Percentiles rank a stretch among this genome's conserved stretches.
Conservation (phyloP, 1,140 invertebrate species). For the Mycetomoellerius zeteki region DNA sequence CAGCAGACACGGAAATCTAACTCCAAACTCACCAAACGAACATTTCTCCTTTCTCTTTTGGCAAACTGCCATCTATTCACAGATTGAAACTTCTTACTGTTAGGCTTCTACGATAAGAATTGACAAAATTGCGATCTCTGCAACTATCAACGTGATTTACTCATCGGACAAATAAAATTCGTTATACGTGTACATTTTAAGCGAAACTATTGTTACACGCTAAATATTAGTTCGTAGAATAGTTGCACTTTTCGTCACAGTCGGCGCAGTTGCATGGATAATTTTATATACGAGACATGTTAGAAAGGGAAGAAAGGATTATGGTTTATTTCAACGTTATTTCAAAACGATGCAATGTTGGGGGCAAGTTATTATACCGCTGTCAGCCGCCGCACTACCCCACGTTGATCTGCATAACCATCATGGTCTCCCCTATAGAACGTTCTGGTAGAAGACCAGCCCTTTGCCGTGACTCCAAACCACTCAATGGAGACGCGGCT, state of each 20-base stretch:
- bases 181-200: neutral
- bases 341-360: conserved; percentile 51
- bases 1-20: conserved; percentile 61
- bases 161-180: conserved; percentile 8
- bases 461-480: conserved; percentile 69
- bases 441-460: conserved; percentile 37
- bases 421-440: conserved; percentile 70
- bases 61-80: conserved; percentile 54
- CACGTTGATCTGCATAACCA: conserved; percentile 83
- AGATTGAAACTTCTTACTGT: conserved; percentile 56
- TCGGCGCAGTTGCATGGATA: conserved; percentile 39
- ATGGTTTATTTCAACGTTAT: conserved; percentile 70
- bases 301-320: conserved; percentile 56
- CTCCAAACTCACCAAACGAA: conserved; percentile 62
- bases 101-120: conserved; percentile 45
- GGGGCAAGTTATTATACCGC: conserved; percentile 78
- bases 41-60: conserved; percentile 56
- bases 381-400: conserved; percentile 78
- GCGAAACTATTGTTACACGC: neutral
- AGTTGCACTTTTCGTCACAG: conserved; percentile 47
- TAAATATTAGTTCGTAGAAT: conserved; percentile 15
- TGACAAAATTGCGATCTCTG: conserved; percentile 3
- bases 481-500: conserved; percentile 78
- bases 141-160: neutral
- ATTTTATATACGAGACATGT: conserved; percentile 6